A percentile compares a stretch with the other conserved stretches of the same genome.
Evolutionary conservation across 1,140 invertebrate species (phyloP).

Genomic region (Penaeus chinensis): DNA sequence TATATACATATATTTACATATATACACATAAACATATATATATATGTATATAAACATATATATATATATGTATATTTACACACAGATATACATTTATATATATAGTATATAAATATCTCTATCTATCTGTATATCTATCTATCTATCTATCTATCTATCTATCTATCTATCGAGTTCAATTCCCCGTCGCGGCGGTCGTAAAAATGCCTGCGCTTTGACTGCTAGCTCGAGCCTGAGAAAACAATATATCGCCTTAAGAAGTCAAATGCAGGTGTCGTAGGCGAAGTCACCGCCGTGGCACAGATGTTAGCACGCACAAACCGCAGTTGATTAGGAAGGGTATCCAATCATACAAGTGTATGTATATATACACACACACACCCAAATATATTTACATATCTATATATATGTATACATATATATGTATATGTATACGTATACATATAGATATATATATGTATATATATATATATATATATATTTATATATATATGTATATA

Average conservation of each 20-base stretch:
- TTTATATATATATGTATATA: constrained; percentile 9
- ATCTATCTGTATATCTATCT: not conserved
- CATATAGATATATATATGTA: not conserved
- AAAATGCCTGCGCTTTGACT: too few species aligned
- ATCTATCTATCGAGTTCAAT: not conserved
- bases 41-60: constrained; percentile 3
- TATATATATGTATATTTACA: constrained; percentile 2
- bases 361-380: not conserved
- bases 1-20: constrained; percentile 5
- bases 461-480: constrained; percentile 1
- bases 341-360: not conserved
- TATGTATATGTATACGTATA: constrained; percentile 5
- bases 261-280: too few species aligned
- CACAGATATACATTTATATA: not conserved
- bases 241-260: too few species aligned
- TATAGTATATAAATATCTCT: not conserved
- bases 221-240: too few species aligned
- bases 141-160: not conserved
- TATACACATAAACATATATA: constrained; percentile 6
- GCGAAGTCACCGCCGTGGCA: too few species aligned
- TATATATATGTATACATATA: constrained; percentile 15
- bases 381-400: not conserved
- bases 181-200: too few species aligned
- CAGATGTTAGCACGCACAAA: too few species aligned
- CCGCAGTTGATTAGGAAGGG: not conserved